Conservation (phyloP, 1,140 invertebrate species). For the Drosophila santomea region DNA sequence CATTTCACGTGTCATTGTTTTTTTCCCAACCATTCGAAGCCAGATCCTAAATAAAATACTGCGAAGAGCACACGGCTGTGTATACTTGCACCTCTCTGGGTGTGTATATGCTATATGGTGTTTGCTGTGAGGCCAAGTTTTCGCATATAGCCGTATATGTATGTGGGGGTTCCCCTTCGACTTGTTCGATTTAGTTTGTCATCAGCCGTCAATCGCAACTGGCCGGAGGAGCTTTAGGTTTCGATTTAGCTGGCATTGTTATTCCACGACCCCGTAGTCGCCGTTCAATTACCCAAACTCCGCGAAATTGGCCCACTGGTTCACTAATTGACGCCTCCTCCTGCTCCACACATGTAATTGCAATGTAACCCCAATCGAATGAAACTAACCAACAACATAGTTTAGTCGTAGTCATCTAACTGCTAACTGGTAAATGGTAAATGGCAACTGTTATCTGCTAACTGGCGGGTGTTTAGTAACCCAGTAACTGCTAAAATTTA, state of each 20-base stretch:
- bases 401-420: constrained; percentile 46
- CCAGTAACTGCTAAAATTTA: constrained; percentile 37
- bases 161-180: constrained; percentile 20
- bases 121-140: constrained; percentile 8
- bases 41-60: constrained; percentile 81
- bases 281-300: constrained; percentile 11
- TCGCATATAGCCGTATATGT: constrained; percentile 51
- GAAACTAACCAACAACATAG: constrained; percentile 56
- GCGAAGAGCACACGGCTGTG: constrained; percentile 72
- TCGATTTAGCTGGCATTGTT: constrained; percentile 34
- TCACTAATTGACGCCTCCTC: constrained; percentile 45
- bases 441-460: constrained; percentile 21
- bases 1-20: constrained; percentile 84
- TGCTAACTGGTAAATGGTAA: constrained; percentile 33
- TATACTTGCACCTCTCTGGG: constrained; percentile 31
- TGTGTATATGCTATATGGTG: not conserved
- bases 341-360: constrained; percentile 59
- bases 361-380: constrained; percentile 63
- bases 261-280: constrained; percentile 9
- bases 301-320: constrained; percentile 59
- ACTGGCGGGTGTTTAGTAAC: constrained; percentile 30
- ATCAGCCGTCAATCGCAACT: constrained; percentile 1
- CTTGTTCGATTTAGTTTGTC: constrained; percentile 27
- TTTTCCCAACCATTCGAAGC: constrained; percentile 76
- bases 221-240: constrained; percentile 32